Conservation (phyloP, 2,888 invertebrate species). For the Entomobrya proxima region DNA sequence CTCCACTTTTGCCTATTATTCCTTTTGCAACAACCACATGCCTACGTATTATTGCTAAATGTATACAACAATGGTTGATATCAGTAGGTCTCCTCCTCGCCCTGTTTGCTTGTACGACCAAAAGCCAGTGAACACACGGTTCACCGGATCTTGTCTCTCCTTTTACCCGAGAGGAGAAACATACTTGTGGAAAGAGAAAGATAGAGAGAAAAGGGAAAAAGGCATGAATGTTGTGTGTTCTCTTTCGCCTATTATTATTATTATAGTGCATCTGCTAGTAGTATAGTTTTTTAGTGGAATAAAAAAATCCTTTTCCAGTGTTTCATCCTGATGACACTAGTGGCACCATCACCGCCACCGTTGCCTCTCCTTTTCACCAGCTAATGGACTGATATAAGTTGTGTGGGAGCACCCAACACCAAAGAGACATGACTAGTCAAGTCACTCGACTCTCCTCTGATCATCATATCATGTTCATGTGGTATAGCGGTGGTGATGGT, state of each 20-base stretch:
- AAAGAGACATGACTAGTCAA: background rate
- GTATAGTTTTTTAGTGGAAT: slow-evolving; percentile 8
- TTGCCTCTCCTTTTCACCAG: background rate
- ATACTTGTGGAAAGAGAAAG: background rate
- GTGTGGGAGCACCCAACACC: slow-evolving; percentile 13
- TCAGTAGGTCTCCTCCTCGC: background rate
- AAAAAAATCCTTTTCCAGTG: slow-evolving; percentile 8
- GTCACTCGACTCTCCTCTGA: background rate
- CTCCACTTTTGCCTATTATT: background rate
- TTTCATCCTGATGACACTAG: slow-evolving; percentile 46
- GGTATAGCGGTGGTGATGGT: slow-evolving; percentile 6
- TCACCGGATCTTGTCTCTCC: background rate
- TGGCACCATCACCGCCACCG: slow-evolving; percentile 23
- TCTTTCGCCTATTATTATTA: too few relatives aligned
- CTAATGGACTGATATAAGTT: slow-evolving; percentile 25
- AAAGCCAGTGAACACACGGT: background rate
- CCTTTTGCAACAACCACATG: background rate
- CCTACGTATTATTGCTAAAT: too few relatives aligned
- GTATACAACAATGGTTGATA: background rate
- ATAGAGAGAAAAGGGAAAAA: background rate
- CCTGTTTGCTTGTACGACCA: background rate
- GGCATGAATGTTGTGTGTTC: too few relatives aligned
- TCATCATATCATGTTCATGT: slow-evolving; percentile 29
- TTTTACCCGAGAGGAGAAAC: too few relatives aligned
- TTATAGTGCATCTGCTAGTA: background rate